Conservation (phyloP, 30 jellyfish, hydroid and myxozoan species). For the Sanderia malayensis region DNA sequence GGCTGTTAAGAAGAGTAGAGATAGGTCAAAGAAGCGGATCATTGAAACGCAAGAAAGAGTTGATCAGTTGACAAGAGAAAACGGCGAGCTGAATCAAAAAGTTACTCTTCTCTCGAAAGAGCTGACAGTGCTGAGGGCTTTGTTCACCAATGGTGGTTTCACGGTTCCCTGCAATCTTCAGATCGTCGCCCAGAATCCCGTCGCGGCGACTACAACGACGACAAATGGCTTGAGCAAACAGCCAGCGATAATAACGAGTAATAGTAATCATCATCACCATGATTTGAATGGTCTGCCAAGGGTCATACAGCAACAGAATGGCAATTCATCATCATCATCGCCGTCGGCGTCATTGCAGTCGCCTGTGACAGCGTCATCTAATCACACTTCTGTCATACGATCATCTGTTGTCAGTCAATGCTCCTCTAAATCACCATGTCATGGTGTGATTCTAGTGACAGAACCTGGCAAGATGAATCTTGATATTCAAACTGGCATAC, state of each 20-base stretch:
- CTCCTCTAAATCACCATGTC: slow-evolving; percentile 45
- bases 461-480: slow-evolving; percentile 62
- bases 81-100: slow-evolving; percentile 79
- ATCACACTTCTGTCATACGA: not conserved
- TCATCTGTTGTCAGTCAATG: slow-evolving; percentile 62
- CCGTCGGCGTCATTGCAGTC: no score
- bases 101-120: slow-evolving; percentile 87
- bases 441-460: slow-evolving; percentile 57
- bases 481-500: slow-evolving; percentile 61
- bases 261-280: no score
- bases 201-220: not conserved
- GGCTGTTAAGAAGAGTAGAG: slow-evolving; percentile 94
- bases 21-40: slow-evolving; percentile 82
- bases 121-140: slow-evolving; percentile 82
- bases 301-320: no score
- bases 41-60: slow-evolving; percentile 91
- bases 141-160: slow-evolving; percentile 96
- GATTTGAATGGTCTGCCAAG: no score
- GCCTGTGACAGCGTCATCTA: no score
- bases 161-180: slow-evolving; percentile 91
- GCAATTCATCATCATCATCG: no score
- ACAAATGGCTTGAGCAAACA: not conserved
- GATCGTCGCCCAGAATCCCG: slow-evolving; percentile 66
- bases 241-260: not conserved
- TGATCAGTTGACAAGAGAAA: slow-evolving; percentile 89